Base-by-base conservation (phyloP, 2,888 invertebrate genomes). In the Lycia hirtaria region DNA sequence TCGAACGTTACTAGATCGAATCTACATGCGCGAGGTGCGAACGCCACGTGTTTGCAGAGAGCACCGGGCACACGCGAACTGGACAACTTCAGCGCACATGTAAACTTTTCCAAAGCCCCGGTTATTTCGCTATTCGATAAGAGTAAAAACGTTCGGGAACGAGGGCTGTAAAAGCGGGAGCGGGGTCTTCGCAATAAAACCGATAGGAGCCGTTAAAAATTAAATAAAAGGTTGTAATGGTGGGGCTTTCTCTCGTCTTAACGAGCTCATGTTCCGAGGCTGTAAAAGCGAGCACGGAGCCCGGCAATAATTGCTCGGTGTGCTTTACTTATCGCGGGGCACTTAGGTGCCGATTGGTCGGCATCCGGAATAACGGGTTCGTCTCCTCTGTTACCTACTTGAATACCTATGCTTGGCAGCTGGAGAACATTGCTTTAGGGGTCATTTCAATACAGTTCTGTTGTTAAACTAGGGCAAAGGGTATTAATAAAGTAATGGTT, bases 31-130 rank as follows among this genome's bases (percentile, higher is more conserved):
- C 80, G 68, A 61, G 68, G 61, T 47, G 68, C 63, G 69, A 78
- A 76, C 78, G 79, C 83, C 89, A 88, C 88, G 88, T 91, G 91
- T 89, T 88, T 86, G 83, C 82, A 80, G 72, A 80, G 76, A 80
- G 75, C 78, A 80, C 78, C 81, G 81, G 76, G 77, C 80, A 79
- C 76, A 78, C 75, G 72, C 69, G 68, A 53, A 40, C 57, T 76
- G 76, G 68, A 78, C 75, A 83, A 81, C 81, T 84, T 82, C 65
- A 69, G 66, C 69, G 76, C 83, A 84, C 81, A 78, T 82, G 81
- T 82, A 74, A 87, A 88, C 76, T 85, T 87, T 83, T 75, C 65
- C 65, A 64, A 57, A 67, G 65, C 60, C 57, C 40, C 38, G 52
- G 58, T 64, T 57, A 54, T 54, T 60, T 53, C 37, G 44, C 55